phyloP scores from a whole-genome alignment of 1,140 invertebrate genomes.

The Conus ventricosus region DNA sequence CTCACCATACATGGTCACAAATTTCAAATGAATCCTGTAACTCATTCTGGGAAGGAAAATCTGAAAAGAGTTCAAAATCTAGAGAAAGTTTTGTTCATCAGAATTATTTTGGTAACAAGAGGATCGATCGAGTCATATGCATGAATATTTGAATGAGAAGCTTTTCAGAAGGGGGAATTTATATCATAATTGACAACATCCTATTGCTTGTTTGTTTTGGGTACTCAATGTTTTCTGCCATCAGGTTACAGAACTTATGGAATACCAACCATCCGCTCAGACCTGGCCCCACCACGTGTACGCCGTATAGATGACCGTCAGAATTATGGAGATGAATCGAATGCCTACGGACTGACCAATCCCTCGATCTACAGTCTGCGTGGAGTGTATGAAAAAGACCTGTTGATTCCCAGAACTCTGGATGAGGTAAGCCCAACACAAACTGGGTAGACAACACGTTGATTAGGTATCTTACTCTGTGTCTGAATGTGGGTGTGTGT shows the following conservation, averaged over 20 bases:
- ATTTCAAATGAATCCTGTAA: too few species aligned
- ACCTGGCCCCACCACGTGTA: conserved; percentile 68
- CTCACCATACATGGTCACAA: too few species aligned
- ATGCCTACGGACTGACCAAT: conserved; percentile 69
- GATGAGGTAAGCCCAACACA: conserved; percentile 63
- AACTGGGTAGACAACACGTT: neutral
- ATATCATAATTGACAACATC: too few species aligned
- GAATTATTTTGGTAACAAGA: too few species aligned
- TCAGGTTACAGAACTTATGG: conserved; percentile 72
- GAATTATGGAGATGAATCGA: conserved; percentile 73
- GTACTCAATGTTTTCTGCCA: neutral
- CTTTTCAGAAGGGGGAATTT: too few species aligned
- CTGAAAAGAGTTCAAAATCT: too few species aligned
- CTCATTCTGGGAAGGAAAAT: too few species aligned
- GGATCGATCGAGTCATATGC: too few species aligned
- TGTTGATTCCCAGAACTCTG: conserved; percentile 66
- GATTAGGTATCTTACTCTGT: neutral
- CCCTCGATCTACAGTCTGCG: conserved; percentile 70
- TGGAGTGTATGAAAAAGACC: conserved; percentile 72
- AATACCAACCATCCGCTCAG: conserved; percentile 71
- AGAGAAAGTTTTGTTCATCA: too few species aligned
- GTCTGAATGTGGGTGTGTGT: conserved; percentile 21
- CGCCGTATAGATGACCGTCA: conserved; percentile 66
- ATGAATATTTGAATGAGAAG: too few species aligned
- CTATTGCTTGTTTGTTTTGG: too few species aligned